Conservation (phyloP, 2,113 vertebrate species). For the Trogon melanurus region DNA sequence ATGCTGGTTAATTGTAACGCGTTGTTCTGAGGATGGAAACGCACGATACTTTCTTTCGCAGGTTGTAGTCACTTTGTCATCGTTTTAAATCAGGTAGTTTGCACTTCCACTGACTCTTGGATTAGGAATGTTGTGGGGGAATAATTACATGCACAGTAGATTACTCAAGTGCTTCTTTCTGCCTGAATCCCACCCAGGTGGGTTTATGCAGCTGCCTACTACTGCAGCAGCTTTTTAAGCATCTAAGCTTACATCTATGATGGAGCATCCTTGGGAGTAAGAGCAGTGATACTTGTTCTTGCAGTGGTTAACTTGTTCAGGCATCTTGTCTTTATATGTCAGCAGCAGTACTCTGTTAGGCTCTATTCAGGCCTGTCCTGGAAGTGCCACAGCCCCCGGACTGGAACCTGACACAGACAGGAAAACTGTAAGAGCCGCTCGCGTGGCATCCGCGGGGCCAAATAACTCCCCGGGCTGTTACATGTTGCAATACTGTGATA, state of each 20-base stretch:
- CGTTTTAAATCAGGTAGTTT: neutral
- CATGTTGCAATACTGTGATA: neutral
- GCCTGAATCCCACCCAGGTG: neutral
- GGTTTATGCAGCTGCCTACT: neutral
- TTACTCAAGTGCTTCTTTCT: neutral
- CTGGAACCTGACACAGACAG: accelerated
- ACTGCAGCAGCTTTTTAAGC: neutral
- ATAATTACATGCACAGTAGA: neutral
- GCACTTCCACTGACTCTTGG: neutral
- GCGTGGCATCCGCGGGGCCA: accelerated
- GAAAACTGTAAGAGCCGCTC: neutral
- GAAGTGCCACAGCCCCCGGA: neutral
- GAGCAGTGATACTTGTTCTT: no score
- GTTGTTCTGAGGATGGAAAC: neutral
- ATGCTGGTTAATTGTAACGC: neutral
- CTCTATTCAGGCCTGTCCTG: neutral
- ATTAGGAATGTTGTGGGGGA: neutral
- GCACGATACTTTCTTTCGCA: accelerated
- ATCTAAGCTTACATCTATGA: neutral
- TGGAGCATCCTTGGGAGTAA: neutral
- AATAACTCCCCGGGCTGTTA: neutral
- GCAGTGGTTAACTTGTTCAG: no score
- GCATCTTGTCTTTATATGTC: neutral
- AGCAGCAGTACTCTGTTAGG: neutral
- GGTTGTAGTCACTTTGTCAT: neutral